These are phyloP conservation scores for Enteromius anoplus DNA, from an alignment of 2,797 vertebrate genomes.

Conservation along the genomic window DNA sequence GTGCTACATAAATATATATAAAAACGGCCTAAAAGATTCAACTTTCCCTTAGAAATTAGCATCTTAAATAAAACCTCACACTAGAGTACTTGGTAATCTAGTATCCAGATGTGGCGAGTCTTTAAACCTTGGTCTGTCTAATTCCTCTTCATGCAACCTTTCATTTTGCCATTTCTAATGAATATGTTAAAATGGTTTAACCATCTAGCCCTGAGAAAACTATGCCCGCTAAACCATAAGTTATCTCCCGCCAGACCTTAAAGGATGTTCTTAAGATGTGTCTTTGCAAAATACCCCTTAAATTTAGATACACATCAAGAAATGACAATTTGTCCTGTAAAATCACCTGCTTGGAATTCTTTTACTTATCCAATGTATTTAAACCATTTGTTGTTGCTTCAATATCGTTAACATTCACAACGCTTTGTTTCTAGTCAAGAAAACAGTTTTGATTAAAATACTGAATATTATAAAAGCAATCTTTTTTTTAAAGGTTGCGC, in stretches of 20 bases:
- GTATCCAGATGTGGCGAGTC: slow-evolving; percentile 24
- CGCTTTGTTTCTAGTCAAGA: slow-evolving; percentile 58
- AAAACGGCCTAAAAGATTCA: not conserved
- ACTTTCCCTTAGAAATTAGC: slow-evolving; percentile 71
- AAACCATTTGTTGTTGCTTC: slow-evolving; percentile 55
- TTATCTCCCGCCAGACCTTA: slow-evolving; percentile 49
- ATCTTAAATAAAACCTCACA: slow-evolving; percentile 19
- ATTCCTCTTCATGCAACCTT: slow-evolving; percentile 44
- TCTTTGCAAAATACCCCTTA: slow-evolving; percentile 17
- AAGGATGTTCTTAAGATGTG: slow-evolving; percentile 42
- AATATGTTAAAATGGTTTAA: slow-evolving; percentile 57
- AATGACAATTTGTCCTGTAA: slow-evolving; percentile 2
- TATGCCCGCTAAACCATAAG: slow-evolving; percentile 61
- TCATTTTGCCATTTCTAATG: slow-evolving; percentile 53
- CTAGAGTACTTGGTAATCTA: slow-evolving; percentile 43
- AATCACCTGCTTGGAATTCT: slow-evolving; percentile 3
- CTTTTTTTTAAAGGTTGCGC: not conserved
- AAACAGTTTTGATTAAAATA: slow-evolving; percentile 28
- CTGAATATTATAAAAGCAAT: not conserved
- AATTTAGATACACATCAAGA: not conserved
- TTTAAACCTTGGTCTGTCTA: slow-evolving; percentile 45
- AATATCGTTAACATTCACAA: slow-evolving; percentile 67
- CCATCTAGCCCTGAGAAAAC: slow-evolving; percentile 75
- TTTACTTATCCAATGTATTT: slow-evolving; percentile 54
- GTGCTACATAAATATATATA: slow-evolving; percentile 41